Conservation (phyloP, 2,888 invertebrate species). For the Drosophila trichaetosa region DNA sequence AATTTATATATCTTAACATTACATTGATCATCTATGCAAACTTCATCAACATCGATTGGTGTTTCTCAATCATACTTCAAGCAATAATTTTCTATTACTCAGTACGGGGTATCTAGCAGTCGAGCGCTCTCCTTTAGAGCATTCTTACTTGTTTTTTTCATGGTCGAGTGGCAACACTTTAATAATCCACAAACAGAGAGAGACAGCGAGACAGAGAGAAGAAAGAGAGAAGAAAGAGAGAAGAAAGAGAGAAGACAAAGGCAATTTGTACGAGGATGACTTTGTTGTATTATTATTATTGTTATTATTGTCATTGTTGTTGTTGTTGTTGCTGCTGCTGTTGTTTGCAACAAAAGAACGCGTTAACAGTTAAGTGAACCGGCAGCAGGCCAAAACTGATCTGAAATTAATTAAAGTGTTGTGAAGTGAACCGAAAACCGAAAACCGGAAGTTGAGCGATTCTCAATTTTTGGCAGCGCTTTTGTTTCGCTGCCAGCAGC, state of each 20-base stretch:
- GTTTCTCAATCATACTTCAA: neutral
- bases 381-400: slow-evolving; percentile 45
- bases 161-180: slow-evolving; percentile 64
- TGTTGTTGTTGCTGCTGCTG: slow-evolving; percentile 20
- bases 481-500: slow-evolving; percentile 31
- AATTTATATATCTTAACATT: neutral
- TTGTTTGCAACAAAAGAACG: slow-evolving; percentile 33
- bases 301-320: slow-evolving; percentile 20
- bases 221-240: slow-evolving; percentile 19
- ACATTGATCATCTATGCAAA: neutral
- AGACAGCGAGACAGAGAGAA: slow-evolving; percentile 14
- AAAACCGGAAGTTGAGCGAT: slow-evolving; percentile 46
- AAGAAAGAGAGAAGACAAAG: slow-evolving; percentile 54
- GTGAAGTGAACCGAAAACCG: slow-evolving; percentile 32
- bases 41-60: neutral
- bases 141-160: slow-evolving; percentile 29
- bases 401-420: slow-evolving; percentile 56
- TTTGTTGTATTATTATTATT: slow-evolving; percentile 26
- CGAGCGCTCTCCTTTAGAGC: neutral
- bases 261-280: slow-evolving; percentile 67
- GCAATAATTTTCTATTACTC: neutral
- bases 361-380: slow-evolving; percentile 71
- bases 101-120: slow-evolving; percentile 15
- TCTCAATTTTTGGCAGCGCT: slow-evolving; percentile 48
- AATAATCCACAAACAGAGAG: slow-evolving; percentile 21